Percentiles rank a stretch among this genome's conserved stretches.
Evolutionary conservation across 1,140 invertebrate species (phyloP).

Genomic region (Amyelois transitella): DNA sequence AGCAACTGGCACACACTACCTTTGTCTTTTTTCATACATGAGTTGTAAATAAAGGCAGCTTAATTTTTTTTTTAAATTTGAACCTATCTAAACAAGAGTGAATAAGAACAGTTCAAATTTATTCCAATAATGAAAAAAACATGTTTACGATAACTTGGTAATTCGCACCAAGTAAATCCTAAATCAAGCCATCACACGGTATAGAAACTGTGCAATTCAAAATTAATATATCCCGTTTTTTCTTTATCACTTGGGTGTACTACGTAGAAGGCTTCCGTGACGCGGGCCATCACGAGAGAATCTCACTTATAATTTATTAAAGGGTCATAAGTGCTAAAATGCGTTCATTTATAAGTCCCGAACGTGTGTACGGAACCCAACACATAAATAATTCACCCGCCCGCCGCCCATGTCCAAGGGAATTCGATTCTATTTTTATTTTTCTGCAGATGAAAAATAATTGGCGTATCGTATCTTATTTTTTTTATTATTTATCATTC

Average conservation of each 20-base stretch:
- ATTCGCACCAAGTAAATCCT: too few species aligned
- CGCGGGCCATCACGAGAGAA: conserved; percentile 41
- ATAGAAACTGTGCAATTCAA: too few species aligned
- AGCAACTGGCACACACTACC: too few species aligned
- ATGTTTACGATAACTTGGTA: too few species aligned
- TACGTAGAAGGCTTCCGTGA: conserved; percentile 29
- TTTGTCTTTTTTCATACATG: too few species aligned
- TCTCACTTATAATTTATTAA: conserved; percentile 72
- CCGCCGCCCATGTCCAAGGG: conserved; percentile 9
- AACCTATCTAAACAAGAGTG: too few species aligned
- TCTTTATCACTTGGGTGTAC: neutral
- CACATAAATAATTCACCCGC: conserved; percentile 23
- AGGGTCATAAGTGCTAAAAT: conserved; percentile 70
- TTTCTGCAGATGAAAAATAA: conserved; percentile 10
- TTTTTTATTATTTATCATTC: conserved; percentile 1
- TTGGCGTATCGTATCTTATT: neutral
- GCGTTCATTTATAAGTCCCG: conserved; percentile 64
- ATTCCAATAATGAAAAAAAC: too few species aligned
- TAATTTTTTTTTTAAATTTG: too few species aligned
- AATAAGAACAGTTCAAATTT: too few species aligned
- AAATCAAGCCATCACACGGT: too few species aligned
- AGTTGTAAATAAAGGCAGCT: too few species aligned
- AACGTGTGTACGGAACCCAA: conserved; percentile 3
- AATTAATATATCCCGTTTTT: too few species aligned
- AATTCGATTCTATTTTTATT: conserved; percentile 18